phyloP scores from a whole-genome alignment of 2,888 invertebrate genomes.

The Pammene aurita region DNA sequence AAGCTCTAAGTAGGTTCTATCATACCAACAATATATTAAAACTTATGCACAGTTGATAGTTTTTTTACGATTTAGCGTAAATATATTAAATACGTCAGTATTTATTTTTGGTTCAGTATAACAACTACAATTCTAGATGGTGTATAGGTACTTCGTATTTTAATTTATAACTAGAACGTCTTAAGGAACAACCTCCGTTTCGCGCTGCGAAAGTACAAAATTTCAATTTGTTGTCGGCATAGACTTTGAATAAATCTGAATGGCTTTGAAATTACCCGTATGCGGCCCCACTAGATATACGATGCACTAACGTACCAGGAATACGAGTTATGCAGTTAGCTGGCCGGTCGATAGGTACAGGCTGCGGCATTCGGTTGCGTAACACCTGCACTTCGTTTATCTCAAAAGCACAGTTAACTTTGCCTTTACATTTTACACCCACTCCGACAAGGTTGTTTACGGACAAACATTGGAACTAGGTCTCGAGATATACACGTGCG shows the following conservation, averaged over 20 bases:
- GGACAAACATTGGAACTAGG: slow-evolving; percentile 53
- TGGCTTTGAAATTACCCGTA: slow-evolving; percentile 10
- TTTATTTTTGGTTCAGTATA: too few species aligned
- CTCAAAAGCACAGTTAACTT: slow-evolving; percentile 63
- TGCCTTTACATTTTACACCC: slow-evolving; percentile 56
- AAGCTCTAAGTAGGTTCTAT: not conserved
- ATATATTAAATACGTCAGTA: too few species aligned
- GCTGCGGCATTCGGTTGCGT: slow-evolving; percentile 63
- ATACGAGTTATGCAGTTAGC: slow-evolving; percentile 50
- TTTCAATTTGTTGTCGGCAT: not conserved
- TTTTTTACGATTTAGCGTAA: too few species aligned
- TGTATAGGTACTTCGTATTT: too few species aligned
- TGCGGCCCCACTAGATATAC: slow-evolving; percentile 24
- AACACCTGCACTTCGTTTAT: slow-evolving; percentile 69
- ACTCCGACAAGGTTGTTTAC: slow-evolving; percentile 59
- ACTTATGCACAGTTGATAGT: too few species aligned
- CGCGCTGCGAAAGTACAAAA: too few species aligned
- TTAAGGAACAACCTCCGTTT: too few species aligned
- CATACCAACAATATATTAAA: too few species aligned
- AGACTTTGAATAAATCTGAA: slow-evolving; percentile 20
- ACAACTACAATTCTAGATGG: too few species aligned
- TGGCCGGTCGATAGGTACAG: slow-evolving; percentile 67
- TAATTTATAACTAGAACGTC: too few species aligned
- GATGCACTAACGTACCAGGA: slow-evolving; percentile 38
- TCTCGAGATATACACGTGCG: slow-evolving; percentile 44